These are phyloP conservation scores for Nilaparvata lugens DNA, from an alignment of 1,140 invertebrate species.

Conservation along the genomic window DNA sequence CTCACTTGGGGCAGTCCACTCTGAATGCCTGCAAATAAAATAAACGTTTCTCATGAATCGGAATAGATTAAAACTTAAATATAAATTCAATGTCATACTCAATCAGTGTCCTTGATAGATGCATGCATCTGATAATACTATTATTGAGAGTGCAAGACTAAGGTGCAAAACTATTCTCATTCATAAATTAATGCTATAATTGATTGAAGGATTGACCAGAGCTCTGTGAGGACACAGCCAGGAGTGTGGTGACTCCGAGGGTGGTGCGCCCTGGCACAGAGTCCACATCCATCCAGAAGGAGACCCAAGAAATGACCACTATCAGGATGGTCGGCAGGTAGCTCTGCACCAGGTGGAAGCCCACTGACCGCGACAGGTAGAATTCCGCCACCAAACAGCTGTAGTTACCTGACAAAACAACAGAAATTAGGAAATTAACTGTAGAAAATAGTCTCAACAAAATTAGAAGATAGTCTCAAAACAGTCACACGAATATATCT, in stretches of 20 bases:
- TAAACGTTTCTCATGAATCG: too few species aligned
- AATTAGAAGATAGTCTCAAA: too few species aligned
- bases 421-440: not conserved
- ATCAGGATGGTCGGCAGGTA: slow-evolving; percentile 56
- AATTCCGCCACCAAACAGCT: slow-evolving; percentile 49
- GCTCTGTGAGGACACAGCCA: slow-evolving; percentile 46
- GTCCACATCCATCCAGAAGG: slow-evolving; percentile 56
- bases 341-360: slow-evolving; percentile 53
- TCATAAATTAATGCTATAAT: not conserved
- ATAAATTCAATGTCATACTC: too few species aligned
- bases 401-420: slow-evolving; percentile 42
- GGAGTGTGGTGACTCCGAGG: slow-evolving; percentile 50
- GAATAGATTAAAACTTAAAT: too few species aligned
- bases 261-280: slow-evolving; percentile 54
- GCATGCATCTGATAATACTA: too few species aligned
- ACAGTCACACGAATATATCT: too few species aligned
- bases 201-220: slow-evolving; percentile 32
- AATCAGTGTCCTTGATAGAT: too few species aligned
- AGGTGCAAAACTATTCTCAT: too few species aligned
- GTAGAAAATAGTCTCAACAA: too few species aligned
- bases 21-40: slow-evolving; percentile 36
- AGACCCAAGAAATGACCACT: slow-evolving; percentile 58
- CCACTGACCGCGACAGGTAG: slow-evolving; percentile 44
- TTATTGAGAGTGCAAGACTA: too few species aligned
- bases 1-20: slow-evolving; percentile 42